phyloP scores from a whole-genome alignment of 2,888 invertebrate genomes.

The Pediacus dermestoides region DNA sequence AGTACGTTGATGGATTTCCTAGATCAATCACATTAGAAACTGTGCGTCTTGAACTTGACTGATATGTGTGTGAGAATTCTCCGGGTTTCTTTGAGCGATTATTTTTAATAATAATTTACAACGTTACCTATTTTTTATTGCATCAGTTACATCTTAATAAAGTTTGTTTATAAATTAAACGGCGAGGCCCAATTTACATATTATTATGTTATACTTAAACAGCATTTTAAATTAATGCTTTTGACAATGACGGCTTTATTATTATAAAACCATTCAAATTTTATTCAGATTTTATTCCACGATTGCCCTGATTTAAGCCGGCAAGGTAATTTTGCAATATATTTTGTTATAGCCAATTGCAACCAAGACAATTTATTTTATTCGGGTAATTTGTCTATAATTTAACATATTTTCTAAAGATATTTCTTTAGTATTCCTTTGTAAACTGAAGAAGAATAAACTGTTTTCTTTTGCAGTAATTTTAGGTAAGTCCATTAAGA shows the following conservation, averaged over 20 bases:
- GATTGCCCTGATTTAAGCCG: background rate
- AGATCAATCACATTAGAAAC: conserved; percentile 6
- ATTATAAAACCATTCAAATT: background rate
- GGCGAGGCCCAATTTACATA: too few species aligned
- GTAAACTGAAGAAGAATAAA: too few species aligned
- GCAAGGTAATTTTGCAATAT: background rate
- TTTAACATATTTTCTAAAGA: background rate
- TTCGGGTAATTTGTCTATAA: background rate
- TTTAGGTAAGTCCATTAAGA: too few species aligned
- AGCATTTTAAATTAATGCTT: conserved; percentile 1
- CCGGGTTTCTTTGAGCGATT: too few species aligned
- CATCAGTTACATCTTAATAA: too few species aligned
- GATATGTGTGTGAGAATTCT: conserved; percentile 9
- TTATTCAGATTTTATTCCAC: background rate
- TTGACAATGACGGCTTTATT: conserved; percentile 2
- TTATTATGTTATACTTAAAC: too few species aligned
- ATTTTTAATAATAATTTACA: too few species aligned
- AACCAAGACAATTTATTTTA: conserved; percentile 2
- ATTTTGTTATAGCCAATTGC: background rate
- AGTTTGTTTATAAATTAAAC: too few species aligned
- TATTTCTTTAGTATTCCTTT: background rate
- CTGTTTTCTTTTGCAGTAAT: too few species aligned
- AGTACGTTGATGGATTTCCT: conserved; percentile 3
- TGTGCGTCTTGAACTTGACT: background rate
- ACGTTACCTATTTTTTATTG: conserved; percentile 2